Evolutionary conservation across 2,797 vertebrate genomes (phyloP), one percentile per base, ranked within the genome.

Genomic region (Alauda arvensis): DNA sequence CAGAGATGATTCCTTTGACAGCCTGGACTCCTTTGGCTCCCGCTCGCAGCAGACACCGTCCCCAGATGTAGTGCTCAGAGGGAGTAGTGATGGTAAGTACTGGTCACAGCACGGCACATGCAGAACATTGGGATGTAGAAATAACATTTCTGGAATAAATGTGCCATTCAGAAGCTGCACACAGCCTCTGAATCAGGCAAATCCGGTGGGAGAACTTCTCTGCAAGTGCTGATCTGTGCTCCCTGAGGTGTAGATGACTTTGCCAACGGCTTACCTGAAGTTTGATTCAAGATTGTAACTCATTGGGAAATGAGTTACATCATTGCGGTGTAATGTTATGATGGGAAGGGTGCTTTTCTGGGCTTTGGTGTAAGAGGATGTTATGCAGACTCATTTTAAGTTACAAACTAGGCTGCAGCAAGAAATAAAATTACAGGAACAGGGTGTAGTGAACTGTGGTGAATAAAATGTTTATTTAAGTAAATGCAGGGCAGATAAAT

Each of bases 1-100:
- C 84, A 97, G 99, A 85, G 99, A 99, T 97, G 98, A 99, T 95
- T 99, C 99, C 77, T 99, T 99, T 87, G 99, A 99, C 98, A 99
- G 99, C 60, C 98, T 99, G 98, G 99, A 99, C 97, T 99, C 99
- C 78, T 98, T 99, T 84, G 98, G 99, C 88, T 99, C 99, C 43
- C 98, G 98, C 91, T 99, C 99, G 8, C 98, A 96, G 95, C 99
- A 99, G 95, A 99, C 99, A 10, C 99, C 99, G 8, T 99, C 99
- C 31, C 99, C 99, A 83, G 99, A 99, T 96, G 98, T 99, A 95
- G 97, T 98, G 95, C 98, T 98, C 88, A 91, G 98, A 95, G 98
- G 98, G 87, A 98, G 98, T 96, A 99, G 98, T 48, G 99, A 99
- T 98, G 99, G 99, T 99, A 95, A 93, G 98, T 97, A 43, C 75